phyloP scores from a whole-genome alignment of 1,140 invertebrate genomes.

The Diachasma alloeum region DNA sequence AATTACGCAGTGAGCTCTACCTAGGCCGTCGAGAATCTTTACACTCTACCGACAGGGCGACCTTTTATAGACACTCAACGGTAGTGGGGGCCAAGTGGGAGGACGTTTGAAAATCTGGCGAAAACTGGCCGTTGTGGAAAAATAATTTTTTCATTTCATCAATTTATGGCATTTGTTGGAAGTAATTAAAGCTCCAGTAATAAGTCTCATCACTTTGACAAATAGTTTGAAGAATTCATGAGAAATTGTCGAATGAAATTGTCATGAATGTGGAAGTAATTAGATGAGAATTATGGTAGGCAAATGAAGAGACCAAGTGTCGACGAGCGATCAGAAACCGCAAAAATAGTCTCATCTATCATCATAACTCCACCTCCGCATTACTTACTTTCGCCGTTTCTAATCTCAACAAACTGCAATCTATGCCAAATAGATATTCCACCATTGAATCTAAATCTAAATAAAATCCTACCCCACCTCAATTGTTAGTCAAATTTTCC shows the following conservation, averaged over 20 bases:
- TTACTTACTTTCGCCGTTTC: neutral
- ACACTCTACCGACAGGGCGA: constrained; percentile 37
- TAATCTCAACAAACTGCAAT: neutral
- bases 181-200: no score
- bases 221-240: no score
- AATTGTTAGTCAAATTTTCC: no score
- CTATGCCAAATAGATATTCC: no score
- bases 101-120: constrained; percentile 29
- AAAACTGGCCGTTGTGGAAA: constrained; percentile 21
- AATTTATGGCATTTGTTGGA: no score
- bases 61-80: constrained; percentile 46
- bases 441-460: no score
- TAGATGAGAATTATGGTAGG: neutral
- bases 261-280: neutral
- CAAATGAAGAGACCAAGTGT: constrained; percentile 2
- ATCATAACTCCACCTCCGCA: constrained; percentile 7
- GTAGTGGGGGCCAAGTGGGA: constrained; percentile 36
- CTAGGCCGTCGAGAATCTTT: constrained; percentile 35
- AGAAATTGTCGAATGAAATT: neutral
- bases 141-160: neutral
- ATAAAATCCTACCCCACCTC: no score
- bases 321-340: neutral
- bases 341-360: constrained; percentile 18
- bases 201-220: no score
- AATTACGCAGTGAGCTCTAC: constrained; percentile 41